Base-by-base conservation (phyloP, 1,140 invertebrate genomes). In the Meteorus sp. region DNA sequence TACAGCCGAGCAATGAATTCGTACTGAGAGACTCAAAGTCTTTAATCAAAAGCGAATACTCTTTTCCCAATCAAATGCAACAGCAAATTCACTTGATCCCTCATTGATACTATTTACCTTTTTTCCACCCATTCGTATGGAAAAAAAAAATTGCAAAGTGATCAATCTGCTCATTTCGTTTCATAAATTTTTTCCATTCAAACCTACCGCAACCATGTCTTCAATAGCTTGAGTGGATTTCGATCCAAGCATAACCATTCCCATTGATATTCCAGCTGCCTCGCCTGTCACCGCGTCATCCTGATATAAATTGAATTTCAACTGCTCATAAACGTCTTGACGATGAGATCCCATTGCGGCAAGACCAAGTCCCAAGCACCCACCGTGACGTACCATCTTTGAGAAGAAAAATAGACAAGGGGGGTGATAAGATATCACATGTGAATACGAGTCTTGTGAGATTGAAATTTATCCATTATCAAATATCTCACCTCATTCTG, bases 271-370 rank as follows among this genome's bases (percentile, higher is more conserved):
- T 56, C 95, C 97, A 59, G 97, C 97, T 19, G 97, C 97, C 83
- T 99, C 98, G 22, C 95, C 97, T 33, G 95, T 96, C 0, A 99
- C 94, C 3, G 98, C 98, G 82, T 99, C 97, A 81, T 99, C 97
- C 84, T 98, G 95, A 74, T 97, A 98, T 25, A 99, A 82, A 78
- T 96, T 97, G 70, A 94, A 95, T 74, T 98, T 98, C 0, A 99
- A 81, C 74, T 97, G 93, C 73, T 97, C 94, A 73, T 98, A 99
- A 13, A 98, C 89, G 74, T 97, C 94, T 67, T 90, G 87, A 48
- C 95, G 85, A 70, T 95, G 92, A 5, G 96, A 97, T 7, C 97
- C 97, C 93, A 99, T 97, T 1, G 95, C 96, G 31, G 97, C 95
- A 31, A 99, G 81, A 52, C 98, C 98, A 7, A 99, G 80, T 15